Evolutionary conservation across 35 echinoderm and acorn worm species (phyloP), one percentile per base, ranked within the genome.

Genomic region (Apostichopus californicus): DNA sequence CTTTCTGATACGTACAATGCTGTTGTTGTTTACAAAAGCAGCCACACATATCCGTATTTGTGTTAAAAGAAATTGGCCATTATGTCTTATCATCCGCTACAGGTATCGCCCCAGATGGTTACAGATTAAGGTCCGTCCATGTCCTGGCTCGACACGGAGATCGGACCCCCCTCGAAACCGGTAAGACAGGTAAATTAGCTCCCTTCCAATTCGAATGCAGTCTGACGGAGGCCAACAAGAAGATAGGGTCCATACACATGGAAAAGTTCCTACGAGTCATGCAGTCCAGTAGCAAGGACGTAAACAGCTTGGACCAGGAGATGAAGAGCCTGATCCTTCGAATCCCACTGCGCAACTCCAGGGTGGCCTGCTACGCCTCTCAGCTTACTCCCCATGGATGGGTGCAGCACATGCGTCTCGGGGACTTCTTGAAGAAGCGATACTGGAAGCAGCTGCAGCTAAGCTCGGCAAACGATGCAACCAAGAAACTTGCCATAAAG

Each of bases 321-420:
- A 20, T 52, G 14, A 68, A 57, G 64, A 89, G 86, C 1, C 34
- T 66, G 22, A 15, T 73, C 18, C 8, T 9, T 15, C 46, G 17
- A 72, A 73, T 89, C 46, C 86, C 86, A 12, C 6, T 89, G 8
- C 18, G 53, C 0, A 22, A 89, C n/a, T 89, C 57, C 61, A 68
- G 34, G 18, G 52, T 55, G 10, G 22, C 57, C 21, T 89, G 86
- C 54, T 72, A 68, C 17, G 12, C 60, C 17, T 92, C 90, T 58
- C 77, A 92, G 24, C 78, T 92, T 7, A 92, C 90, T 5, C 90
- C 90, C 5, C 56, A 24, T 17, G 90, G 90, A 14, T 79, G 77
- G 79, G 12, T 92, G 5, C 90, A 92, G 12, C 90, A 92, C 68
- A 79, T 92, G 77, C 77, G 60, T 53, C 78, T 92, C 14, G 90